Conservation (phyloP, 2,888 invertebrate genomes). For the Nephrotoma appendiculata region DNA sequence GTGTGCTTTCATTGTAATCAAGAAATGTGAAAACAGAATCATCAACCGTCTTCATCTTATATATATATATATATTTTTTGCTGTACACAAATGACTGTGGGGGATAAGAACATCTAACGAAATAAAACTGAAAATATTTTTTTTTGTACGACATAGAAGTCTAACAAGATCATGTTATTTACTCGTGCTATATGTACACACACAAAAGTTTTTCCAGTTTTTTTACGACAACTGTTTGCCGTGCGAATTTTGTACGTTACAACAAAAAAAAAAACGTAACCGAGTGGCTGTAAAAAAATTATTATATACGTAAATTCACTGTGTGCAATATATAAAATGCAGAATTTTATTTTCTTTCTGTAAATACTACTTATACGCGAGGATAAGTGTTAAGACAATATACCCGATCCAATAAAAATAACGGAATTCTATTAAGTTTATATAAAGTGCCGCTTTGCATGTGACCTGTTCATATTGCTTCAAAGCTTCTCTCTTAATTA, state of each 20-base stretch:
- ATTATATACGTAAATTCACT: background rate
- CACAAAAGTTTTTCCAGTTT: background rate
- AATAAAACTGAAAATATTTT: background rate
- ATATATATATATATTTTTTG: background rate
- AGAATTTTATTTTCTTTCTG: background rate
- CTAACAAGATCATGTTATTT: background rate
- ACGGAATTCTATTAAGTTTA: background rate
- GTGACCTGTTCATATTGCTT: background rate
- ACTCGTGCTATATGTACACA: background rate
- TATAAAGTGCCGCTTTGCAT: background rate
- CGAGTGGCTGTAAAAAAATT: background rate
- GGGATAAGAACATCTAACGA: background rate
- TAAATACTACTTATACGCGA: background rate
- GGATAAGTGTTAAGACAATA: background rate
- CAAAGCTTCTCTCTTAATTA: background rate
- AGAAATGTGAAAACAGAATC: background rate
- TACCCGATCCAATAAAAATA: background rate
- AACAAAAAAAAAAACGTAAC: background rate
- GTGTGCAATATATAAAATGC: background rate
- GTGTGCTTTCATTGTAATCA: background rate
- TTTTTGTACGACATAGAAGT: background rate
- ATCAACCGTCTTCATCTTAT: background rate
- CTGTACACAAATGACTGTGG: background rate
- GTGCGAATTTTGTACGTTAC: background rate
- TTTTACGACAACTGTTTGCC: background rate